Conservation (phyloP, 2,113 vertebrate species). For the Galbula dea region DNA sequence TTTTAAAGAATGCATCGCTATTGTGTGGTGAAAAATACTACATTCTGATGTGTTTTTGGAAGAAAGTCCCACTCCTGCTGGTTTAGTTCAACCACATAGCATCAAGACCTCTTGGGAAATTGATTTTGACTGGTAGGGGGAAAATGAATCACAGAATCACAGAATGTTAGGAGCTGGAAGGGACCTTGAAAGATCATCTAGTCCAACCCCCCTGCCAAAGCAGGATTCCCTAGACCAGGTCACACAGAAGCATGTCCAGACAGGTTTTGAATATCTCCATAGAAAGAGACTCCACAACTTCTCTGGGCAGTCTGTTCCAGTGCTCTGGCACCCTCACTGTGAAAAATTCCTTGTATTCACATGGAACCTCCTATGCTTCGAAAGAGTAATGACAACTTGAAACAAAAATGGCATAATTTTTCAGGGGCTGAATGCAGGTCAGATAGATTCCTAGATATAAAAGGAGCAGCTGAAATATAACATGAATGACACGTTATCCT, state of each 20-base stretch:
- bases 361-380: too few relatives aligned
- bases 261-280: too few relatives aligned
- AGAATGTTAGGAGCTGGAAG: too few relatives aligned
- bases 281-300: too few relatives aligned
- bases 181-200: too few relatives aligned
- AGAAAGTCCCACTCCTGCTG: not conserved
- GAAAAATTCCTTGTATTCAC: too few relatives aligned
- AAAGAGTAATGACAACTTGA: not conserved
- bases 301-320: too few relatives aligned
- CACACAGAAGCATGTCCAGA: too few relatives aligned
- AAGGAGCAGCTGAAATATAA: not conserved
- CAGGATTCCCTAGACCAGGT: too few relatives aligned
- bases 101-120: not conserved
- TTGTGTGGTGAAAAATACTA: not conserved
- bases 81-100: not conserved
- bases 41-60: not conserved
- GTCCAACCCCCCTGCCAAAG: too few relatives aligned
- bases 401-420: not conserved
- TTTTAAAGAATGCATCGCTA: not conserved
- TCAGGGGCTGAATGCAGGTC: not conserved
- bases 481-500: not conserved
- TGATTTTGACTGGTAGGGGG: constrained; percentile 21
- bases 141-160: too few relatives aligned
- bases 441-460: not conserved
- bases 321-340: too few relatives aligned